Conservation (phyloP, 2,888 invertebrate genomes). For the Troilus luridus region DNA sequence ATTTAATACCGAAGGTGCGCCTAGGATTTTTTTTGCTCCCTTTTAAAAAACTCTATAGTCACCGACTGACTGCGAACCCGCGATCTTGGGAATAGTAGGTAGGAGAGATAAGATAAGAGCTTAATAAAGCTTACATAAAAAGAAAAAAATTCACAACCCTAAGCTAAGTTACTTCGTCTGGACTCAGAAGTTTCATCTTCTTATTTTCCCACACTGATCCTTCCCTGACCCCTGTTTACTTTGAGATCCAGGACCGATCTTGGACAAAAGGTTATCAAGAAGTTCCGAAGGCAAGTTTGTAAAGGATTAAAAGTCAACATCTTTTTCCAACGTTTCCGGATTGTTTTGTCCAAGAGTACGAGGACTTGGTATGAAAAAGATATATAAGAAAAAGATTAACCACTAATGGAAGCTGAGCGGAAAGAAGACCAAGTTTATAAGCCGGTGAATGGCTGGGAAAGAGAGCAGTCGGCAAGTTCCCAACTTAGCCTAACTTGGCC, state of each 20-base stretch:
- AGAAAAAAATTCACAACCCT: neutral
- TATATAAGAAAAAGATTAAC: slow-evolving; percentile 27
- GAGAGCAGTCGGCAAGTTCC: neutral
- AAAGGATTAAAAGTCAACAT: slow-evolving; percentile 25
- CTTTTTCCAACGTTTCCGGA: slow-evolving; percentile 10
- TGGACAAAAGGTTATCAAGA: neutral
- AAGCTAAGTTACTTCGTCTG: neutral
- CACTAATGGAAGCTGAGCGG: slow-evolving; percentile 16
- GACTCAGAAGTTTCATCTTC: neutral
- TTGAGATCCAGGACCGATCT: neutral
- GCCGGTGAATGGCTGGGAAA: slow-evolving; percentile 19
- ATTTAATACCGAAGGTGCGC: too few relatives aligned
- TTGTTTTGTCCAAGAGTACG: slow-evolving; percentile 12
- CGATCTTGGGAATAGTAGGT: too few relatives aligned
- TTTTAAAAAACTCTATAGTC: too few relatives aligned
- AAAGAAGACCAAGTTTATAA: slow-evolving; percentile 26
- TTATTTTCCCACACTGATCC: neutral
- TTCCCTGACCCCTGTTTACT: neutral
- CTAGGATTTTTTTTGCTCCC: too few relatives aligned
- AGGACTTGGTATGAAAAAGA: slow-evolving; percentile 7
- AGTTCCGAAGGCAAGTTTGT: neutral
- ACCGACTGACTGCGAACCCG: too few relatives aligned
- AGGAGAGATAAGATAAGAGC: too few relatives aligned
- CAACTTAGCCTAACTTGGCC: slow-evolving; percentile 42
- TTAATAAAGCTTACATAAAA: neutral